Evolutionary conservation across 2,113 vertebrate genomes (phyloP), one percentile per base, ranked within the genome.

Genomic region (Calonectris borealis): DNA sequence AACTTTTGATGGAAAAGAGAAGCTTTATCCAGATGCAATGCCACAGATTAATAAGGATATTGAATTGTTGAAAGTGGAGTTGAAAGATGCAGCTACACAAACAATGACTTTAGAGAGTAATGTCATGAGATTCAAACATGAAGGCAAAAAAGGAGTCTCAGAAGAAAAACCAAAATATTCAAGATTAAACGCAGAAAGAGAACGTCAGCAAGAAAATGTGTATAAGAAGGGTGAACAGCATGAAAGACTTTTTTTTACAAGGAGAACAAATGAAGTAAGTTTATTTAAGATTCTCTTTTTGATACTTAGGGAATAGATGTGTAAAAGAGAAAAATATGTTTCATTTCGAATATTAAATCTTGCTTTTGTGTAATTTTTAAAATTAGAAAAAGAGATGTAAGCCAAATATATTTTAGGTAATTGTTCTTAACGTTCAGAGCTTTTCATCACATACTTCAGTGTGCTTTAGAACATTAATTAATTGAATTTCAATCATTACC

Each of bases 1-100:
- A 36, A 76, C 91, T 17, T 87, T 52, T 60, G 94, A 96, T 36
- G 84, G 55, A 22, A 86, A 96, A 40, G 84, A 62, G 52, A 66
- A 86, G 58, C 92, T 97, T 89, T 94, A 97, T 90, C 83, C 95
- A 15, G 64, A 96, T 42, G 44, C 90, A 38, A 64, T 42, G 32
- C 83, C 85, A 54, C 95, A 94, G 91, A 94, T 96, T 81, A 94
- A 88, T 46, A 94, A 90, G 79, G 96, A 81, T 29, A 93, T 78
- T 24, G 97, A 97, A 85, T 78, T 66, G 31, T 89, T 97, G 70
- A 94, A 91, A 89, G 92, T 70, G 26, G 97, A 98, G 85, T 92
- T 95, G 90, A 98, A 97, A 95, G 98, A 98, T 83, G 96, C 96
- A 49, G 96, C 94, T 17, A 97, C 92, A 51, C 97, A 98, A 92